Evolutionary conservation across 2,888 invertebrate genomes (phyloP), one percentile per base, ranked within the genome.

Genomic region (Campopleginae sp.): DNA sequence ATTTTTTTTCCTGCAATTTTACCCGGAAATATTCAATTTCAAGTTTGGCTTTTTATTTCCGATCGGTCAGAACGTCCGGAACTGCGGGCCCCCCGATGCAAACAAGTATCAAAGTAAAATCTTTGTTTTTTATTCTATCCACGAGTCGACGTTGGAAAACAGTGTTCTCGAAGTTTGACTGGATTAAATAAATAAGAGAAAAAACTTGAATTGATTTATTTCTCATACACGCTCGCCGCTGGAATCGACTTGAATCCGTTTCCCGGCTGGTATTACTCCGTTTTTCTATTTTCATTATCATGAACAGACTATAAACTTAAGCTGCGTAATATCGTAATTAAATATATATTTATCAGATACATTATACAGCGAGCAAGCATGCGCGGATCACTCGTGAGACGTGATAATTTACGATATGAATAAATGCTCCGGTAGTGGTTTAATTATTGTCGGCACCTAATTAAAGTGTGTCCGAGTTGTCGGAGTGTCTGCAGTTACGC

Each of bases 381-480:
- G 38, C 38, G 38, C 38, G 38, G 61, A 79, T 71, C 27, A 72
- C 27, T 31, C 51, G 63, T 46, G 46, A 70, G 63, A 72, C 72
- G 84, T 44, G 86, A 84, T 84, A 86, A 86, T 84, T 84, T 82
- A 86, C 86, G 80, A 80, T 84, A 85, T 68, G 80, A 72, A 85
- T 80, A 84, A 84, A 77, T 71, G 76, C 48, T 78, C 65, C 76
- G 80, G 17, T 31, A 54, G 74, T 74, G 84, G 78, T 84, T 84
- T 86, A 78, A 86, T 84, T 84, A 81, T 83, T 84, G 86, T 86
- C 86, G 86, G 83, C 51, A 81, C 74, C 63, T 86, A 86, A 86
- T 84, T 86, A 84, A 74, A 86, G 84, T 81, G 76, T 72, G 42
- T 48, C 46, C 44, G 61, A 38, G 61, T 48, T 74, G 66, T 48